Evolutionary conservation across 2,888 invertebrate genomes (phyloP).

Genomic region (Smittia sp.): DNA sequence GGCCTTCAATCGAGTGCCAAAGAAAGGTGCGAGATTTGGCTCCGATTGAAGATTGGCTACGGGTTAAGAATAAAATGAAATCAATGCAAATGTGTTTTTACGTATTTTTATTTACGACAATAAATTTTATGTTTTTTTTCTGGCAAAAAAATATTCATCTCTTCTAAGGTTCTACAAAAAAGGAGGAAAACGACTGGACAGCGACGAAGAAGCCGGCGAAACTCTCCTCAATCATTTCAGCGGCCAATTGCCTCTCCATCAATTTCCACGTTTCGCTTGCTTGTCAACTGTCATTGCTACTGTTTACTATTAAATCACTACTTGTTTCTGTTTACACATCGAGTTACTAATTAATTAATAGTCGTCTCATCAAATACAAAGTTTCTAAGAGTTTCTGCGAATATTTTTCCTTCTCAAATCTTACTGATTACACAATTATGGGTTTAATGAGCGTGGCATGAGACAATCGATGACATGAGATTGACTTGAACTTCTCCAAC

Average conservation of each 20-base stretch:
- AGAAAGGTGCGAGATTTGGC: not conserved
- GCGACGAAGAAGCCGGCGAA: conserved; percentile 37
- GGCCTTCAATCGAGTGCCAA: not conserved
- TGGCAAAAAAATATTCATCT: conserved; percentile 30
- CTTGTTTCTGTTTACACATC: not conserved
- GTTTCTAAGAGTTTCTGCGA: conserved; percentile 5
- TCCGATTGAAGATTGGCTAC: not conserved
- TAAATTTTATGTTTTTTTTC: conserved; percentile 18
- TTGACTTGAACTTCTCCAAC: not conserved
- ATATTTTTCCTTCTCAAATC: conserved; percentile 2
- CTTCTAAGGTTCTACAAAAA: conserved; percentile 21
- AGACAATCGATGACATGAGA: not conserved
- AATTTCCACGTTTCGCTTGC: not conserved
- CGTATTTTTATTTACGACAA: conserved; percentile 40
- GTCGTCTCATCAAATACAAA: not conserved
- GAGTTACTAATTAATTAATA: conserved; percentile 12
- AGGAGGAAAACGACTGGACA: conserved; percentile 10
- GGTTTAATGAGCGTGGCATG: not conserved
- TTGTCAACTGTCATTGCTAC: conserved; percentile 6
- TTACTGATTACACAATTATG: not conserved
- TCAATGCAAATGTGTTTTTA: conserved; percentile 26
- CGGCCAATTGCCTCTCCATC: not conserved
- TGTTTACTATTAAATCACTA: conserved; percentile 18
- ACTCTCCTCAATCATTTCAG: not conserved
- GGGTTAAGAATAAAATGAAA: conserved; percentile 20